Percentiles rank a stretch among this genome's conserved stretches.
These are phyloP conservation scores for Drosophila nikananu DNA, from an alignment of 1,140 invertebrate genomes.

Conservation along the genomic window DNA sequence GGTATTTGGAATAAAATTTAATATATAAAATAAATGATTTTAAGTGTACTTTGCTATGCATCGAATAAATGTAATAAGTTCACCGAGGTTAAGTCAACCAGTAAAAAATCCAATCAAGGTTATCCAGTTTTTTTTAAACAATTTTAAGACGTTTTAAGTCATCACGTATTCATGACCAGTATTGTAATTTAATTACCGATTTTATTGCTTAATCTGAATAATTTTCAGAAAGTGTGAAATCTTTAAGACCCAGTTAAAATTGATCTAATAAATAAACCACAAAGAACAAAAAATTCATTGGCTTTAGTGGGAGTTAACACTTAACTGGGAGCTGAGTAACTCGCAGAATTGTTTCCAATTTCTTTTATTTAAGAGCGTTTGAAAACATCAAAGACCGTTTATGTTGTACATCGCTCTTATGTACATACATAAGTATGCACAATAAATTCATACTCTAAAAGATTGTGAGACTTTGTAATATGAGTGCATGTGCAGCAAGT, in stretches of 20 bases:
- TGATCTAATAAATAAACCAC: background rate
- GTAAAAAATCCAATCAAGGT: too few relatives aligned
- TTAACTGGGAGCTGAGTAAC: background rate
- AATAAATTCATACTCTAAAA: slow-evolving; percentile 11
- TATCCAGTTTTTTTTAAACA: too few relatives aligned
- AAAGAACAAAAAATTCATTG: background rate
- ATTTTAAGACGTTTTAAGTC: background rate
- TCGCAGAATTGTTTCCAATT: background rate
- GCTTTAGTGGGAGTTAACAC: background rate
- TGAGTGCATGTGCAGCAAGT: slow-evolving; percentile 58
- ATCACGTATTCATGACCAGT: too few relatives aligned
- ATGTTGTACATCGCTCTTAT: background rate
- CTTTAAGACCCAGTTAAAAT: background rate
- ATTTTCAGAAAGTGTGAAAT: background rate
- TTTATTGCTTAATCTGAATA: too few relatives aligned
- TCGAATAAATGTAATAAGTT: too few relatives aligned
- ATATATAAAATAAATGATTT: background rate
- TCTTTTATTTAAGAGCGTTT: background rate
- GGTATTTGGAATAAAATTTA: background rate
- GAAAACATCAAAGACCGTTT: slow-evolving; percentile 3
- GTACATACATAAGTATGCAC: background rate
- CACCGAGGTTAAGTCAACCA: too few relatives aligned
- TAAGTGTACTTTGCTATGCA: too few relatives aligned
- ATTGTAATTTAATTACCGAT: too few relatives aligned
- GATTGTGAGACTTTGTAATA: slow-evolving; percentile 22